Evolutionary conservation across 2,113 vertebrate species (phyloP), one percentile per base, ranked within the genome.

Genomic region (Plectropomus leopardus): DNA sequence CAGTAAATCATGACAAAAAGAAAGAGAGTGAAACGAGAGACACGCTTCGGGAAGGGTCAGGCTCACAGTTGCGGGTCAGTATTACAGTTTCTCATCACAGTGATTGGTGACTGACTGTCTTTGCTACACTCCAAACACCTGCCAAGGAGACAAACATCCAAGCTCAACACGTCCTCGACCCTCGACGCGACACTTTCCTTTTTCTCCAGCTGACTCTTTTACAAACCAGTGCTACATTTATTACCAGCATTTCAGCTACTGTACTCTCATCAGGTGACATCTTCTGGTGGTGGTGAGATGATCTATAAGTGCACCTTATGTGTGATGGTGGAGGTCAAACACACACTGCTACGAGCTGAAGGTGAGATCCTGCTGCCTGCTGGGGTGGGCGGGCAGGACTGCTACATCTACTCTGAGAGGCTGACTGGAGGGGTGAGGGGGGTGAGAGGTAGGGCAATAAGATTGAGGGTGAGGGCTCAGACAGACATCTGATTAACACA

Each of bases 31-130:
- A 88, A 79, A 86, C 57, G 47, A 70, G 74, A 85, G 70, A 80
- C 59, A 54, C 60, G 65, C 55, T 86, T 71, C 40, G 26, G 80
- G 86, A 87, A 81, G 84, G 85, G 75, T 76, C 86, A 81, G 88
- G 85, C 87, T 94, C 93, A 95, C 94, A 94, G 93, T 93, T 89
- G 83, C 72, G 92, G 93, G 94, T 95, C 93, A 90, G 85, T 90
- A 79, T 88, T 93, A 91, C 92, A 92, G 92, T 93, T 93, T 93
- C 87, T 94, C 91, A 89, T 96, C 95, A 96, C 95, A 95, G 95
- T 95, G 95, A 88, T 95, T 84, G 88, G 89, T 90, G 91, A 92
- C 84, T 86, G 61, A 84, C 92, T 93, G 80, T 90, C 89, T 84
- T 89, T 80, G 81, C 90, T 89, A 78, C 75, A 75, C 86, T 89